phyloP scores from a whole-genome alignment of 2,797 vertebrate species.

The Chloroceryle amazona region DNA sequence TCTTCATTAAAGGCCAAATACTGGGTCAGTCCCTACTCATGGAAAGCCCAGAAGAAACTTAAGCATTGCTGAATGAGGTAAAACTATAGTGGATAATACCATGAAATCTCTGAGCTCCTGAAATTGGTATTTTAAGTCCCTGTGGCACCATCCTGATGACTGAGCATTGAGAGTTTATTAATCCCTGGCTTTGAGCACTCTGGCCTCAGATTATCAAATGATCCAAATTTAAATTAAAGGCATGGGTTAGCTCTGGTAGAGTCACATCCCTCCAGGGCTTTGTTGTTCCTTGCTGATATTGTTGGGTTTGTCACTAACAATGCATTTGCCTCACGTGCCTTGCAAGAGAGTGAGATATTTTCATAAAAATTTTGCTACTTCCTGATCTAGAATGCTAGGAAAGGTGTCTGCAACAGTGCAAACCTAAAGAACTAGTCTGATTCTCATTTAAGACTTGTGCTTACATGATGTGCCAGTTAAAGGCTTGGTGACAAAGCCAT shows the following conservation, averaged over 20 bases:
- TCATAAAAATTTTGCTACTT: neutral
- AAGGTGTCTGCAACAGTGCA: neutral
- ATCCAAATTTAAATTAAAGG: constrained; percentile 4
- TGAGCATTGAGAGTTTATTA: neutral
- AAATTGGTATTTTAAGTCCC: constrained; percentile 21
- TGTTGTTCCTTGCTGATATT: neutral
- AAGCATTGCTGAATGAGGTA: constrained; percentile 51
- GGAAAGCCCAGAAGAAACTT: constrained; percentile 58
- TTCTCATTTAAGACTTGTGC: constrained; percentile 4
- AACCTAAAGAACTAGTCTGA: neutral
- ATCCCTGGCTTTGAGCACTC: neutral
- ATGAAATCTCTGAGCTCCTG: constrained; percentile 23
- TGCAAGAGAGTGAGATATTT: neutral
- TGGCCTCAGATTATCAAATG: neutral
- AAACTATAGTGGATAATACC: neutral
- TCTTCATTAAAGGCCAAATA: constrained; percentile 72
- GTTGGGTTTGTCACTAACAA: neutral
- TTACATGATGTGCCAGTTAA: neutral
- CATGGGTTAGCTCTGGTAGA: neutral
- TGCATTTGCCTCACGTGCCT: neutral
- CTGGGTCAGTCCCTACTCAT: constrained; percentile 53
- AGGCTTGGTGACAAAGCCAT: constrained; percentile 14
- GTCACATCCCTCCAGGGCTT: neutral
- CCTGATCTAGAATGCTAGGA: neutral
- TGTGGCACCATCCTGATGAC: neutral